Evolutionary conservation across 2,797 vertebrate species (phyloP).

Genomic region (Gila robusta): DNA sequence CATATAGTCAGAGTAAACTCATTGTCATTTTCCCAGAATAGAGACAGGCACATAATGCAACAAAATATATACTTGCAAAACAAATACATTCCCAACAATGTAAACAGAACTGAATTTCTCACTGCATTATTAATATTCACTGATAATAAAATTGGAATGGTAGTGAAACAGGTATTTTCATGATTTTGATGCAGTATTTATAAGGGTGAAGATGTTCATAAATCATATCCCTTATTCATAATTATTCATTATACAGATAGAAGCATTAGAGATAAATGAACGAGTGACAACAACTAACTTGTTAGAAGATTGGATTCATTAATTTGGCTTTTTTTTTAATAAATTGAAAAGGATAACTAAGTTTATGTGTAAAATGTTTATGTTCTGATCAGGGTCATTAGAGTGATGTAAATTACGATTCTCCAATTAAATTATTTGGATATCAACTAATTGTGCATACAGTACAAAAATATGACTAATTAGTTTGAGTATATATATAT

Average conservation of each 20-base stretch:
- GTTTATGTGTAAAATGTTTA: slow-evolving; percentile 9
- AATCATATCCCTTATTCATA: slow-evolving; percentile 30
- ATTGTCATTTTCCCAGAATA: not conserved
- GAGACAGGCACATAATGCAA: not conserved
- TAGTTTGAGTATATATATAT: not conserved
- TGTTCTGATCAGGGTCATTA: not conserved
- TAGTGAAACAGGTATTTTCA: not conserved
- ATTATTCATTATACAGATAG: slow-evolving; percentile 20
- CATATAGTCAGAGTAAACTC: not conserved
- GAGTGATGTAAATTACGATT: slow-evolving; percentile 8
- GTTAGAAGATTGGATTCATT: slow-evolving; percentile 2
- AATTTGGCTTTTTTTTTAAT: not conserved
- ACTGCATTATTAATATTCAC: slow-evolving; percentile 2
- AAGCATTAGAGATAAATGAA: slow-evolving; percentile 17
- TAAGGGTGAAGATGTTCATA: slow-evolving; percentile 14
- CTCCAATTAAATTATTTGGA: not conserved
- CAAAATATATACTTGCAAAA: slow-evolving; percentile 3
- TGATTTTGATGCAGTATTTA: slow-evolving; percentile 9
- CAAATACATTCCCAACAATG: not conserved
- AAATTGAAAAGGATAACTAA: slow-evolving; percentile 10
- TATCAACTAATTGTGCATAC: not conserved
- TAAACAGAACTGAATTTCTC: not conserved
- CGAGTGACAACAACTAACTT: slow-evolving; percentile 1
- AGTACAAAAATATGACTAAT: slow-evolving; percentile 14
- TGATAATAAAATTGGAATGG: not conserved